phyloP scores from a whole-genome alignment of 2,888 invertebrate genomes.

The Achlya flavicornis region DNA sequence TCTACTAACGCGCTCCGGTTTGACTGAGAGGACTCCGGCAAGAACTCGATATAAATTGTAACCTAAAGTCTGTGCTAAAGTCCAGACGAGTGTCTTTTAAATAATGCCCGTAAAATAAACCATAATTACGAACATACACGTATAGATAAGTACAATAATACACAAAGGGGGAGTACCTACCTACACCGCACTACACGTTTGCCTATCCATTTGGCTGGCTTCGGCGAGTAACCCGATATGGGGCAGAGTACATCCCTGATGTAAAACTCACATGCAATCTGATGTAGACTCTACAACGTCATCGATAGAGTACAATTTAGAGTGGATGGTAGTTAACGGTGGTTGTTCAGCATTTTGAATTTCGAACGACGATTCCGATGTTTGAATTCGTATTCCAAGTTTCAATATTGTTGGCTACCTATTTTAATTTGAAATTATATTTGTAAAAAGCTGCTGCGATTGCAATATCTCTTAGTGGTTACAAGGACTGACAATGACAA shows the following conservation, averaged over 20 bases:
- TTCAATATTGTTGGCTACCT: conserved; percentile 24
- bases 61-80: neutral
- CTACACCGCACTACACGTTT: conserved; percentile 42
- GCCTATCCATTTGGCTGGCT: conserved; percentile 73
- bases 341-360: conserved; percentile 38
- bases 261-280: conserved; percentile 13
- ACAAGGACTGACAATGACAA: too few relatives aligned
- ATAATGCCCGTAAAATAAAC: neutral
- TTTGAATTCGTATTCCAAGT: conserved; percentile 26
- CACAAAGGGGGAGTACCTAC: conserved; percentile 38
- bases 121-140: neutral
- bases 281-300: conserved; percentile 19
- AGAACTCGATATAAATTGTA: neutral
- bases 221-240: conserved; percentile 60
- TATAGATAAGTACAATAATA: conserved; percentile 31
- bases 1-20: too few relatives aligned
- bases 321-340: conserved; percentile 29
- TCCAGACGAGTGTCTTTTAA: neutral
- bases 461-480: too few relatives aligned
- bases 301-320: conserved; percentile 3
- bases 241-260: conserved; percentile 43
- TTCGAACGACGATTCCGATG: conserved; percentile 30
- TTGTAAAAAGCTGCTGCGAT: too few relatives aligned
- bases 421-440: neutral
- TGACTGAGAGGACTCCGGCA: too few relatives aligned